Evolutionary conservation across 2,888 invertebrate species (phyloP).

Genomic region (Dendrolimus houi): DNA sequence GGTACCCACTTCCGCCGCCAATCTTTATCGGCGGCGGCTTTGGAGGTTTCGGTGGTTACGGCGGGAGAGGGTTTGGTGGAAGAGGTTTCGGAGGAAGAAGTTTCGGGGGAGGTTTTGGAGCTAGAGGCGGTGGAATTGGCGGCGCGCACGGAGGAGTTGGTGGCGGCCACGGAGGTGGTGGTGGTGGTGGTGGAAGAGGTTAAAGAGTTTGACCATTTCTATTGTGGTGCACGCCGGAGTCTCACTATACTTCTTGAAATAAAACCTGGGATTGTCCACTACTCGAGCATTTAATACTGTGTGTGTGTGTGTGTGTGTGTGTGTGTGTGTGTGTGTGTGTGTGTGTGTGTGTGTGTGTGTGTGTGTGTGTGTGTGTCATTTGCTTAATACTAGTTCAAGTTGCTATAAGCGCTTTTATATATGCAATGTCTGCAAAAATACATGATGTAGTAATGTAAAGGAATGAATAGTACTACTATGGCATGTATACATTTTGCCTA

Average conservation of each 20-base stretch:
- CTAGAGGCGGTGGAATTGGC: constrained; percentile 22
- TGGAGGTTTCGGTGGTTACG: constrained; percentile 22
- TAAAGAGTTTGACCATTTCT: constrained; percentile 5
- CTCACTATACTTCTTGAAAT: neutral
- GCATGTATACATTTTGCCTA: no score
- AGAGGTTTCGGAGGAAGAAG: constrained; percentile 30
- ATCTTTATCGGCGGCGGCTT: constrained; percentile 23
- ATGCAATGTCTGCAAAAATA: no score
- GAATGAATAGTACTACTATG: no score
- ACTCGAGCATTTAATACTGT: no score
- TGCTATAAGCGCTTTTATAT: no score
- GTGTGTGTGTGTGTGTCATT: no score
- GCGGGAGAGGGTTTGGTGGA: constrained; percentile 27
- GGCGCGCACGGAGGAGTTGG: constrained; percentile 15
- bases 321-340: no score
- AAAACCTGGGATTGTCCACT: neutral
- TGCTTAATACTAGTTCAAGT: no score
- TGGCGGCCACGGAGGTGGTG: constrained; percentile 16
- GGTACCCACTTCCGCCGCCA: constrained; percentile 25
- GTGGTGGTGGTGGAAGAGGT: constrained; percentile 18
- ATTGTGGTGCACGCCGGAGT: neutral
- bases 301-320: no score
- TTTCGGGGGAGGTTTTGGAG: constrained; percentile 20
- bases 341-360: no score
- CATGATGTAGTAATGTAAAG: no score